Percentiles rank a stretch among this genome's conserved stretches.
phyloP scores from a whole-genome alignment of 2,888 invertebrate genomes.

The Ichneumon xanthorius region DNA sequence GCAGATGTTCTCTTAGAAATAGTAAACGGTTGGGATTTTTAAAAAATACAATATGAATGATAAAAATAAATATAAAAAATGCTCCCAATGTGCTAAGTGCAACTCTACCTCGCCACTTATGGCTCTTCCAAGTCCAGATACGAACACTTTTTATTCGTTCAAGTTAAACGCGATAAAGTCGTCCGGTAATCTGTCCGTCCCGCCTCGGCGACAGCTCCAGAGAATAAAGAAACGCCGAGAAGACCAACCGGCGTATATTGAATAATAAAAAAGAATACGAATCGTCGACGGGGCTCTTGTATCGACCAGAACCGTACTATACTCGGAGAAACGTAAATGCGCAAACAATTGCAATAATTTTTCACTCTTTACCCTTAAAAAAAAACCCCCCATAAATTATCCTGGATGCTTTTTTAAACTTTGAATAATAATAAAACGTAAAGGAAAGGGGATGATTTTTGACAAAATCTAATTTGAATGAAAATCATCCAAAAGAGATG shows the following conservation, averaged over 20 bases:
- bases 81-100: background rate
- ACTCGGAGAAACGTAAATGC: background rate
- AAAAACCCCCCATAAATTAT: background rate
- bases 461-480: background rate
- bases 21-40: background rate
- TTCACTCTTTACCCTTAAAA: background rate
- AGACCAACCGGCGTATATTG: background rate
- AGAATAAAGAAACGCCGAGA: background rate
- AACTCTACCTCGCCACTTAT: constrained; percentile 11
- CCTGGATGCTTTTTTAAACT: background rate
- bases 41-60: background rate
- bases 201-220: background rate
- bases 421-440: background rate
- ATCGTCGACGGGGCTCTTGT: constrained; percentile 4
- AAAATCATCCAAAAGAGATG: background rate
- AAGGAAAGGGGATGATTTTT: background rate
- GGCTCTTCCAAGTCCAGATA: background rate
- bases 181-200: constrained; percentile 6
- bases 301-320: constrained; percentile 3
- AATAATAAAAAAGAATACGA: constrained; percentile 16
- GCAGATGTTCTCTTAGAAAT: background rate
- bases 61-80: background rate
- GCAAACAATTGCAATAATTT: background rate
- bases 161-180: constrained; percentile 32
- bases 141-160: constrained; percentile 10